Conservation (phyloP, 2,797 vertebrate species). For the Mus caroli region DNA sequence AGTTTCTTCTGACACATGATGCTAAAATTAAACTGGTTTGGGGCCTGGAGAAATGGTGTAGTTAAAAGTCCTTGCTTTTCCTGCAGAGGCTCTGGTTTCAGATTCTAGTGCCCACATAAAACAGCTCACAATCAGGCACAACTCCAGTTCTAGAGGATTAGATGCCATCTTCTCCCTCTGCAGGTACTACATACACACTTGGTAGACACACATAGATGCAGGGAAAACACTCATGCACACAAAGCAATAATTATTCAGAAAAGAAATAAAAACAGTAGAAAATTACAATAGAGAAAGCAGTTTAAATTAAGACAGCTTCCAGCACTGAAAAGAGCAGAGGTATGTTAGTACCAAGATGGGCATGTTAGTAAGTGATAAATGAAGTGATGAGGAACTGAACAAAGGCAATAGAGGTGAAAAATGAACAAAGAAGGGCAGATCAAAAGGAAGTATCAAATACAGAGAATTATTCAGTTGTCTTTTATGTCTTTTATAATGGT, state of each 20-base stretch:
- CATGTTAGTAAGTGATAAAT: background rate
- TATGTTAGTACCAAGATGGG: background rate
- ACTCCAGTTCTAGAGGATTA: background rate
- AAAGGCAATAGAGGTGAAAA: conserved; percentile 30
- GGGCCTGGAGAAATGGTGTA: background rate
- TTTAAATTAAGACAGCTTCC: background rate
- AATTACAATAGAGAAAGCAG: background rate
- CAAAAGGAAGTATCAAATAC: background rate
- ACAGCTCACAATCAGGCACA: background rate
- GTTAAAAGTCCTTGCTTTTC: background rate
- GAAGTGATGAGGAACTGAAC: conserved; percentile 13
- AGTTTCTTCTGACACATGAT: background rate
- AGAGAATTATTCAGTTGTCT: background rate
- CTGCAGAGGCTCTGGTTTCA: background rate
- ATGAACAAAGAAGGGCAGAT: background rate
- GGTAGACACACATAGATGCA: background rate
- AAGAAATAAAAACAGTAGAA: background rate
- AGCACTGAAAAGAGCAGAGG: background rate
- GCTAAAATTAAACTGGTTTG: background rate
- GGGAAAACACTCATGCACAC: background rate
- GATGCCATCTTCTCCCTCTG: background rate
- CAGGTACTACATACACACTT: background rate
- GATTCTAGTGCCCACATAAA: background rate
- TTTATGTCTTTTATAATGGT: conserved; percentile 26
- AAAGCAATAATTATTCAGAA: background rate